phyloP scores from a whole-genome alignment of 2,888 invertebrate genomes.

The Branchipolynoe longqiensis region DNA sequence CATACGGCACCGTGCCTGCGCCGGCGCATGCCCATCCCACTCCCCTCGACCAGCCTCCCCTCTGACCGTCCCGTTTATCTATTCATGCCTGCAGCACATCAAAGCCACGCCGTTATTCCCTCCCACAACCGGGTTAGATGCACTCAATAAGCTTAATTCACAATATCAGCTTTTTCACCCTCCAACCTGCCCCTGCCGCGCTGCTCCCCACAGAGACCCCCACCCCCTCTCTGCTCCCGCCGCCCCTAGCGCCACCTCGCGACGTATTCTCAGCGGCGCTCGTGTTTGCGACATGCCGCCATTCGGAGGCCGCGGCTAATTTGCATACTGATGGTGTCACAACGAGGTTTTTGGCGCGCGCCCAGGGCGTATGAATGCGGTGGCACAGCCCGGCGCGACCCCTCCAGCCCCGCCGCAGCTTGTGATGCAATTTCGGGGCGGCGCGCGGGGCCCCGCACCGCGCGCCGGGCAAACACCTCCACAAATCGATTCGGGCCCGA shows the following conservation, averaged over 20 bases:
- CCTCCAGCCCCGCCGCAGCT: conserved; percentile 21
- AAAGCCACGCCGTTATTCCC: conserved; percentile 27
- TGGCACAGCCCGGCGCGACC: conserved; percentile 35
- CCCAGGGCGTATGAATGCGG: conserved; percentile 41
- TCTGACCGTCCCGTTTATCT: conserved; percentile 42
- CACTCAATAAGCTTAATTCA: conserved; percentile 53
- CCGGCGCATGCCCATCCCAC: neutral
- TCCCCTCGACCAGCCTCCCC: neutral
- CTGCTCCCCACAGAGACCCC: neutral
- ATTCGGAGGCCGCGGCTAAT: conserved; percentile 44
- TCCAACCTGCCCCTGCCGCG: neutral
- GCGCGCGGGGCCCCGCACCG: neutral
- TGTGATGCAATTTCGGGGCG: conserved; percentile 44
- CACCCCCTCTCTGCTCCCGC: neutral
- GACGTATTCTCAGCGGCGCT: conserved; percentile 32
- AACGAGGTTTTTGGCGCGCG: conserved; percentile 54
- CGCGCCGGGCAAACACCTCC: conserved; percentile 34
- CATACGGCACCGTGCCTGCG: neutral
- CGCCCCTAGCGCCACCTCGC: conserved; percentile 7
- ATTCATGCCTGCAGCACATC: conserved; percentile 49
- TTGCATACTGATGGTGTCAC: conserved; percentile 56
- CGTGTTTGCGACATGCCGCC: conserved; percentile 47
- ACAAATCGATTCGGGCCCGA: conserved; percentile 49
- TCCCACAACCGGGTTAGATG: conserved; percentile 28
- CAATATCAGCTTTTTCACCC: conserved; percentile 38